Evolutionary conservation across 2,113 vertebrate genomes (phyloP), one percentile per base, ranked within the genome.

Genomic region (Candoia aspera): DNA sequence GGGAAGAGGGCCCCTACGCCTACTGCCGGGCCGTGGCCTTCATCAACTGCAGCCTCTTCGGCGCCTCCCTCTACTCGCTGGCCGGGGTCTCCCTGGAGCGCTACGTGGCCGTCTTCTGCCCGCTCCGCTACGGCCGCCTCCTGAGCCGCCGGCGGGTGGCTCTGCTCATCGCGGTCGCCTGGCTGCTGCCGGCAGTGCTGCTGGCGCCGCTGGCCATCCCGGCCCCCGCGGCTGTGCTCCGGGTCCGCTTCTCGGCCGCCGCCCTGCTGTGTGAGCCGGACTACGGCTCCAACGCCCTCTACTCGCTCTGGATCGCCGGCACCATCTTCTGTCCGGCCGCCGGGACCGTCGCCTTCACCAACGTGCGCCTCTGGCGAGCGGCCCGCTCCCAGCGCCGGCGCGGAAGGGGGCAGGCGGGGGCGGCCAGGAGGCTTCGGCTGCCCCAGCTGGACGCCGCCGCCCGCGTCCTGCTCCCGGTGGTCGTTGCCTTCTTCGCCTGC

Each of bases 301-400:
- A 98, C 95, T 98, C 98, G 23, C 93, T 98, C 0, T 93, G 96
- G 57, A 92, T 98, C 91, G 97, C 97, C 0, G 96, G 96, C 29
- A 86, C 98, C 19, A 98, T 98, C 85, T 98, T 98, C 94, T 98
- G 98, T 92, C 98, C 98, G 0, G 98, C 98, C 92, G 98, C 98
- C 6, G 94, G 97, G 59, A 90, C 98, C 93, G 98, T 98, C 97
- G 98, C 98, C 1, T 98, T 96, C 87, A 97, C 98, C 89, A 98
- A 98, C 93, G 58, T 98, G 90, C 94, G 98, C 49, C 96, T 98
- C 62, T 98, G 98, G 98, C 95, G 96, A 83, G 98, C 23, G 13
- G 92, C 90, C 17, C 90, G 92, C 5, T 23, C 83, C 1, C 92
- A 93, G 24, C 12, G 68, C 3, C 68, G 19, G 58, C 89, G 92